Percentiles rank a stretch among this genome's conserved stretches.
Conservation (phyloP, 2,113 vertebrate species). For the Catagonus wagneri region DNA sequence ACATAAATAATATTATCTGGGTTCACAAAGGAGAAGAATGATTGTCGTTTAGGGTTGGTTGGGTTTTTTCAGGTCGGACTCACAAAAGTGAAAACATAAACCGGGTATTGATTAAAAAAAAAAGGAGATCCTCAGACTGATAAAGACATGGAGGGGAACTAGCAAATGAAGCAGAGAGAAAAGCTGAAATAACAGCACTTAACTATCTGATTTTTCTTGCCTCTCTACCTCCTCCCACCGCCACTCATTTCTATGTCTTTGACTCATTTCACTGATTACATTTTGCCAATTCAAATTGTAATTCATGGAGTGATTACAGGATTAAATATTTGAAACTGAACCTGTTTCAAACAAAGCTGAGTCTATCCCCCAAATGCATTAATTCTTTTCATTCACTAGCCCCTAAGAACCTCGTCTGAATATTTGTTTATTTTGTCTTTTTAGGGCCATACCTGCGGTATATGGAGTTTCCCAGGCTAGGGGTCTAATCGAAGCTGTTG, state of each 20-base stretch:
- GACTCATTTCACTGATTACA: not conserved
- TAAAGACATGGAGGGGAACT: not conserved
- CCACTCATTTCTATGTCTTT: not conserved
- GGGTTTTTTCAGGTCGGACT: not conserved
- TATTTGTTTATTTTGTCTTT: too few species aligned
- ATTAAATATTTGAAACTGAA: conserved; percentile 24
- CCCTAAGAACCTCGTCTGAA: not conserved
- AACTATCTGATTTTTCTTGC: not conserved
- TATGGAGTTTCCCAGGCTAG: too few species aligned
- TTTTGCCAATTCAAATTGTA: not conserved
- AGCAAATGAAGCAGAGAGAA: not conserved
- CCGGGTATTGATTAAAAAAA: not conserved
- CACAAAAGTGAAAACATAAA: not conserved
- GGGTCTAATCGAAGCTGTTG: too few species aligned
- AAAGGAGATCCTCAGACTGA: not conserved
- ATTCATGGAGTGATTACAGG: not conserved
- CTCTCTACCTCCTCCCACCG: too few species aligned
- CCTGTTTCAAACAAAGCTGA: not conserved
- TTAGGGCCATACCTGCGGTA: too few species aligned
- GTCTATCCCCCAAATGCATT: not conserved
- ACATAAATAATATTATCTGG: not conserved
- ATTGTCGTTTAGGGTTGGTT: not conserved
- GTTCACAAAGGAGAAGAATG: not conserved
- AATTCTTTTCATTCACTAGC: not conserved
- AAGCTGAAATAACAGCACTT: not conserved